Percentiles rank a stretch among this genome's conserved stretches.
These are phyloP conservation scores for Drosophila pectinifera DNA, from an alignment of 1,140 invertebrate species.

Conservation along the genomic window DNA sequence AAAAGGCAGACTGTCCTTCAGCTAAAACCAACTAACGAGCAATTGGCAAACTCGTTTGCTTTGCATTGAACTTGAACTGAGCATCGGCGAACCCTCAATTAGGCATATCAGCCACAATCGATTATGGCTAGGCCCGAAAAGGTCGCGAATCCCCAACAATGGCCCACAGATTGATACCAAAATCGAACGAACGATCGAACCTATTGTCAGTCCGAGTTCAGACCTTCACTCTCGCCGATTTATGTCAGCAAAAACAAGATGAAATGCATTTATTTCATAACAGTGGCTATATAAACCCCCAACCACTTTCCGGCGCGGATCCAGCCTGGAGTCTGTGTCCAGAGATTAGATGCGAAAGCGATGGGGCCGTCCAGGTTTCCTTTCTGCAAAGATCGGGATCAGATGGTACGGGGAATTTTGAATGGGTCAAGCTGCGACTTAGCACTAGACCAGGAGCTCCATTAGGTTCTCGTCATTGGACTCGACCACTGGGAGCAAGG, in stretches of 20 bases:
- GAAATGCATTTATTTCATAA: slow-evolving; percentile 62
- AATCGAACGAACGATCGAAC: background rate
- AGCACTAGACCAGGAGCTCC: background rate
- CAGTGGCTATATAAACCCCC: slow-evolving; percentile 36
- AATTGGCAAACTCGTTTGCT: slow-evolving; percentile 64
- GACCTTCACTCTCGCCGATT: slow-evolving; percentile 4
- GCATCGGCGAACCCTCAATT: slow-evolving; percentile 30
- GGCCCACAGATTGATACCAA: slow-evolving; percentile 8
- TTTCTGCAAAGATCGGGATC: background rate
- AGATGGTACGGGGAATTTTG: background rate
- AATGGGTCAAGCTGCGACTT: background rate
- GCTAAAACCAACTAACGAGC: slow-evolving; percentile 35
- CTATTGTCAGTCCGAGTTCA: slow-evolving; percentile 18
- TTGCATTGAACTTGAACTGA: slow-evolving; percentile 71
- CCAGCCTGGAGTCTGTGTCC: slow-evolving; percentile 5
- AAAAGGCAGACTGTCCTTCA: slow-evolving; percentile 68
- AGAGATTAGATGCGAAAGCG: slow-evolving; percentile 51
- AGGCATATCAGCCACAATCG: slow-evolving; percentile 26
- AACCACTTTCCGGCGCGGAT: background rate
- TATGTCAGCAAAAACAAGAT: slow-evolving; percentile 43
- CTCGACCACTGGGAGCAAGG: background rate
- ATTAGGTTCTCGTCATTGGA: slow-evolving; percentile 43
- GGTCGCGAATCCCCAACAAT: slow-evolving; percentile 30
- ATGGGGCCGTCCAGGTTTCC: background rate
- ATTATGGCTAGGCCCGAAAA: slow-evolving; percentile 29